Base-by-base conservation (phyloP, 2,888 invertebrate genomes). In the Idaea biselata region DNA sequence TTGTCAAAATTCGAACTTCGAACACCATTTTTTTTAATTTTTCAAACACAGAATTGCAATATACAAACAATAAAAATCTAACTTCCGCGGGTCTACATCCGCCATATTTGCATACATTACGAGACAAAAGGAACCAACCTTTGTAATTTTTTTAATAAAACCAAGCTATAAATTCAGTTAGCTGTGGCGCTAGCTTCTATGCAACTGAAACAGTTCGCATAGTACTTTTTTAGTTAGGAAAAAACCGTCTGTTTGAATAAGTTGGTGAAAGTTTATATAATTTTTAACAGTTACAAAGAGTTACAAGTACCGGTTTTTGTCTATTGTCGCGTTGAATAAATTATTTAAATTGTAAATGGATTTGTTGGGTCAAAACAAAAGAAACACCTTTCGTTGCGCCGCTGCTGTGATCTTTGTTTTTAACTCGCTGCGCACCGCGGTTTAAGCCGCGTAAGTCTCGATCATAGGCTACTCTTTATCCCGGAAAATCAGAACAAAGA, bases 281-380 rank as follows among this genome's bases (percentile, higher is more conserved):
- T 25, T 25, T 90, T 91, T 87, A 87, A 89, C 89, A 81, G 85
- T 88, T 84, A 89, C 89, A 89, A 87, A 89, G 89, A 81, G 85
- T 88, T 84, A 89, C 89, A 89, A 91, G 91, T 91, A 92, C 91
- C 89, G 90, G 89, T 89, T 88, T 83, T 85, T 81, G 81, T 89
- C 89, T 89, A 90, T 91, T 91, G 91, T 91, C 88, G 86, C 84
- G 73, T 76, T 79, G 87, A 82, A 85, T 88, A 87, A 90, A 88
- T 88, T 91, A 90, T 92, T 91, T 86, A 90, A 91, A 91, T 91
- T 86, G 81, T 84, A 80, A 91, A 90, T 90, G 87, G 87, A 90
- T 88, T 89, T 86, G 82, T 77, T 82, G 86, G 83, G 79, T 80
- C 88, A 85, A 91, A 91, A 91, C 91, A 92, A 91, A 86, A 79